These are phyloP conservation scores for Holothuria glaberrima DNA, from an alignment of 35 echinoderm and acorn worm genomes.

Conservation along the genomic window DNA sequence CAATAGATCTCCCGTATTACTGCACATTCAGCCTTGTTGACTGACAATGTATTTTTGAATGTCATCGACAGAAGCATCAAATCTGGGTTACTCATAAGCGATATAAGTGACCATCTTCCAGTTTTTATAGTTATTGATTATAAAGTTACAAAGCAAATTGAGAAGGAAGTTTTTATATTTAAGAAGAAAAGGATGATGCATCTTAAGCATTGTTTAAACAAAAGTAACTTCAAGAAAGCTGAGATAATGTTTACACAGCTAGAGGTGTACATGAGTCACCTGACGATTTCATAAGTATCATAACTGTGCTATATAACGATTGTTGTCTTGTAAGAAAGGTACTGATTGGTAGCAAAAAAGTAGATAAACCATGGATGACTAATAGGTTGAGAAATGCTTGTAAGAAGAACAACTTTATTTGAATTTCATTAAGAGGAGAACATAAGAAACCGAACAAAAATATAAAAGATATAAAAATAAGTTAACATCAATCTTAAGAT, in stretches of 20 bases:
- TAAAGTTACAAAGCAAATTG: background rate
- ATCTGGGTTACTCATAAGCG: background rate
- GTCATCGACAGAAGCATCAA: background rate
- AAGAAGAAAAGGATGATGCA: too few species aligned
- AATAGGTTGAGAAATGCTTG: slow-evolving; percentile 8
- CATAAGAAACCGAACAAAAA: slow-evolving; percentile 9
- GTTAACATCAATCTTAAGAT: background rate
- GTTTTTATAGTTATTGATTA: background rate
- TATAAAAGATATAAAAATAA: slow-evolving; percentile 26
- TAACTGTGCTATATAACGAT: background rate
- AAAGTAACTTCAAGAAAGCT: background rate
- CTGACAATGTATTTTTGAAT: slow-evolving; percentile 35
- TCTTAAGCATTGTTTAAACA: too few species aligned
- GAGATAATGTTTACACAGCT: background rate
- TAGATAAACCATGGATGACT: background rate
- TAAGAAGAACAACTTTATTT: slow-evolving; percentile 4
- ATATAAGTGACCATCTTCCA: slow-evolving; percentile 10
- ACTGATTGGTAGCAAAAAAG: too few species aligned
- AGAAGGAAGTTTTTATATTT: background rate
- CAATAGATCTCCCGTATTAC: slow-evolving; percentile 9
- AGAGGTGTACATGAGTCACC: background rate
- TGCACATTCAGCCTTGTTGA: slow-evolving; percentile 3
- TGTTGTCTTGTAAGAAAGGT: background rate
- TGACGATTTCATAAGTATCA: background rate
- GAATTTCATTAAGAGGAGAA: background rate